These are phyloP conservation scores for Pelvicachromis taeniatus DNA, from an alignment of 2,113 vertebrate genomes.

Conservation along the genomic window DNA sequence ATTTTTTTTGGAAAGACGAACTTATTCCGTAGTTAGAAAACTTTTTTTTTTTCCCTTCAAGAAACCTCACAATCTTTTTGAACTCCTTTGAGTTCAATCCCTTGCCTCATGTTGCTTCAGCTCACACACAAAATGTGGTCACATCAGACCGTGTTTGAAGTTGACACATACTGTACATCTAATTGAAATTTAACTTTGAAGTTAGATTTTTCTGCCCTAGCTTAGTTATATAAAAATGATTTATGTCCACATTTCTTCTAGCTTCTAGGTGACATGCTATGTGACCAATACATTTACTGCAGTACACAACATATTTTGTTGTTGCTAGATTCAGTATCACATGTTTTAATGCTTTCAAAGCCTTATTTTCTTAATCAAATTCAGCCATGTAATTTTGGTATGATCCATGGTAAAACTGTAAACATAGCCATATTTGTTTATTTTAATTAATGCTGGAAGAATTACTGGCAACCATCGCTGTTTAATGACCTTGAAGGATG, in stretches of 20 bases:
- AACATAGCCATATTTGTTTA: conserved; percentile 23
- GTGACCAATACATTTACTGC: background rate
- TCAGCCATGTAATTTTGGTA: background rate
- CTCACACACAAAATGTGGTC: background rate
- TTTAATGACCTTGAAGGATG: conserved; percentile 14
- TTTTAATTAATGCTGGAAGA: background rate
- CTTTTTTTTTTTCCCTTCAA: background rate
- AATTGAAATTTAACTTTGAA: background rate
- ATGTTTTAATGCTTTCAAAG: background rate
- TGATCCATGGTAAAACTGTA: background rate
- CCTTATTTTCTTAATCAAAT: background rate
- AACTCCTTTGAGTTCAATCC: background rate
- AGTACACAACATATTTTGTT: background rate
- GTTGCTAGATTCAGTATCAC: background rate
- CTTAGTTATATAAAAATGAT: background rate
- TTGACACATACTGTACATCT: background rate
- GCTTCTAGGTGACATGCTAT: background rate
- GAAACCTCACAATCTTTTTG: background rate
- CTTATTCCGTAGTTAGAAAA: background rate
- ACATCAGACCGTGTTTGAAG: background rate
- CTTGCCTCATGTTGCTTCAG: background rate
- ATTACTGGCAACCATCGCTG: background rate
- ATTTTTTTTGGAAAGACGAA: background rate
- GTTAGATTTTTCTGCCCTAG: background rate
- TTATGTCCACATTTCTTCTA: background rate